Base-by-base conservation (phyloP, 2,113 vertebrate genomes). In the Lichenostomus cassidix region DNA sequence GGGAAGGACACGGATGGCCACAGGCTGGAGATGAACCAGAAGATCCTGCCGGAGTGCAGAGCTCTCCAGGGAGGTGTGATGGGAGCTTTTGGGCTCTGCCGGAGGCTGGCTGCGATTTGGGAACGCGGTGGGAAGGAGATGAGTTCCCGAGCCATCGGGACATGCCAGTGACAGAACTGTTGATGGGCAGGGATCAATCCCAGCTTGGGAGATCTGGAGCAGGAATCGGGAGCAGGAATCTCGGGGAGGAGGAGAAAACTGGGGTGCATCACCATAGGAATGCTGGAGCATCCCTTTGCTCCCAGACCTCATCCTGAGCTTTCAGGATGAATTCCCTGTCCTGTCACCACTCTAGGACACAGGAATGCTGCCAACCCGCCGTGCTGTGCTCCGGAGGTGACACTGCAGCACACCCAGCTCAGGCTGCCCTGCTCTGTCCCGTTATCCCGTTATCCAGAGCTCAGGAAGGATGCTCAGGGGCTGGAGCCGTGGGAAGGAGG, bases 211-310 rank as follows among this genome's bases (percentile, higher is more conserved):
- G 20, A 29, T 14, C 59, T 18, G 59, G 64, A 42, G 28, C 37
- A 7, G 80, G 69, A 41, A 5, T 12, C 0, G 3, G 59, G 60
- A 42, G 28, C 37, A 7, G 80, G 69, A 41, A 5, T 15, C 0
- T 5, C 50, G 11, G 71, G 62, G 63, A 12, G 2, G 11, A 10
- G 25, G 23, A 1, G 12, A 73, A 39, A 10, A 9, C 0, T 0
- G 41, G 28, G 60, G 4, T 21, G 15, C 10, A 4, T 7, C 1
- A 0, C 28, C 39, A 1, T 0, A 12, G 56, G 56, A 25, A 13
- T 15, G 25, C 71, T 28, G 67, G 8, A 10, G 65, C 8, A 1
- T 27, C 55, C 59, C 31, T 0, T 6, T 2, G 37, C 53, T 71
- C 63, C 47, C n/a, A 9, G 27, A 15, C 28, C 50, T 23, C n/a